Evolutionary conservation across 2,797 vertebrate species (phyloP).

Genomic region (Darevskia nairensis): DNA sequence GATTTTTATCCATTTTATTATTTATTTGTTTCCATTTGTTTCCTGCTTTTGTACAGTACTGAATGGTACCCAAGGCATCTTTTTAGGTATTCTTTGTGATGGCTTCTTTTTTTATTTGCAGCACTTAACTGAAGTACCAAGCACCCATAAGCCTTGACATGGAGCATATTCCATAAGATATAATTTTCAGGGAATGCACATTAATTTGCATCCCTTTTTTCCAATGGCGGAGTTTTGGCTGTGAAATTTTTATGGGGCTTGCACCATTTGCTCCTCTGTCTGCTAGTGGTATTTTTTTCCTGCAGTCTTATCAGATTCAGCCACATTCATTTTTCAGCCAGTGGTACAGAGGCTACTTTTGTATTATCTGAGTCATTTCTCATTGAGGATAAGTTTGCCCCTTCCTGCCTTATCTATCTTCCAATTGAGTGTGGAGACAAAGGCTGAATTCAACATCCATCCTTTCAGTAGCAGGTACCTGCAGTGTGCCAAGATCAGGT

Average conservation of each 20-base stretch:
- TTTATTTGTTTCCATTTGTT: no score
- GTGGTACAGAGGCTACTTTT: conserved; percentile 22
- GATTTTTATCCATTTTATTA: background rate
- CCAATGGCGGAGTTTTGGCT: conserved; percentile 9
- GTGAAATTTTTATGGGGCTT: conserved; percentile 20
- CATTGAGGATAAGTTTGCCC: conserved; percentile 21
- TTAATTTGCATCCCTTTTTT: background rate
- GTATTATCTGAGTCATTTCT: background rate
- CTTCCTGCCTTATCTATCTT: conserved; percentile 23
- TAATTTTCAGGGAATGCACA: background rate
- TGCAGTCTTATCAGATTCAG: background rate
- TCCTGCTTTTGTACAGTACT: no score
- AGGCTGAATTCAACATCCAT: conserved; percentile 21
- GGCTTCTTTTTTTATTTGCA: conserved; percentile 23
- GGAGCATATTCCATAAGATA: fast-evolving
- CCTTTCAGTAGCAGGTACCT: conserved; percentile 39
- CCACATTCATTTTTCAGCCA: conserved; percentile 21
- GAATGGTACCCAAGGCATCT: background rate
- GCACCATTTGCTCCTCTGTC: background rate
- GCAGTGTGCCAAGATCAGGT: conserved; percentile 20
- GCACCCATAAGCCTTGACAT: background rate
- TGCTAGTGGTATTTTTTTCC: conserved; percentile 7
- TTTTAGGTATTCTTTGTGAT: background rate
- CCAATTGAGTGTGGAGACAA: conserved; percentile 8
- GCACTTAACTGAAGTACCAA: conserved; percentile 4